Evolutionary conservation across 1,140 invertebrate genomes (phyloP).

Genomic region (Lepidotrigona ventralis): DNA sequence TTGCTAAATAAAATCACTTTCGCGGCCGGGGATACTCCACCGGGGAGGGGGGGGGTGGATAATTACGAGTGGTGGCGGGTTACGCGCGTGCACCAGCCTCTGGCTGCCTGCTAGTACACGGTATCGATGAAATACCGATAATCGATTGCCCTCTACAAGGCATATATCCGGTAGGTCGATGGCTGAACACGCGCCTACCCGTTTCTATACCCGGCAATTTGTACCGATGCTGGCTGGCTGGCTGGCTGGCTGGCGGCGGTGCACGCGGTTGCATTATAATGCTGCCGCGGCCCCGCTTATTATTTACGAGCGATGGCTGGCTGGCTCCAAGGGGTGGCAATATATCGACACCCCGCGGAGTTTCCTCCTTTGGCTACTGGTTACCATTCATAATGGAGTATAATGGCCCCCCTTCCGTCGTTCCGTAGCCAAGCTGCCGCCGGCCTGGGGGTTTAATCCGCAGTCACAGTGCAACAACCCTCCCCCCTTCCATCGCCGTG

Average conservation of each 20-base stretch:
- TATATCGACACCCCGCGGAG: conserved; percentile 70
- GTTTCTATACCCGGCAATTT: conserved; percentile 69
- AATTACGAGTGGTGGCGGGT: conserved; percentile 28
- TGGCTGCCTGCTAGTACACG: conserved; percentile 47
- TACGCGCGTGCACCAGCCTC: conserved; percentile 28
- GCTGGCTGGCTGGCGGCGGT: conserved; percentile 16
- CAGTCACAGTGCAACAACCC: conserved; percentile 62
- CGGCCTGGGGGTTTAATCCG: conserved; percentile 49
- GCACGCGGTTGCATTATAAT: conserved; percentile 59
- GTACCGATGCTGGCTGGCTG: conserved; percentile 33
- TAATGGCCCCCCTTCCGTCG: conserved; percentile 65
- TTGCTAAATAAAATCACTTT: conserved; percentile 34
- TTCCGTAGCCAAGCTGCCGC: background rate
- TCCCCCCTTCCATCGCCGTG: conserved; percentile 24
- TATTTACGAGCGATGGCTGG: conserved; percentile 65
- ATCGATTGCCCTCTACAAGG: conserved; percentile 64
- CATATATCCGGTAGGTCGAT: conserved; percentile 64
- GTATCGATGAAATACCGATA: conserved; percentile 65
- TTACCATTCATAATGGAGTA: conserved; percentile 71
- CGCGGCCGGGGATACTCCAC: conserved; percentile 11
- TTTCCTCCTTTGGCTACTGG: conserved; percentile 70
- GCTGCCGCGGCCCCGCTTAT: conserved; percentile 53
- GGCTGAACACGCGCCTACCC: conserved; percentile 61
- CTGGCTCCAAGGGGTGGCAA: conserved; percentile 63
- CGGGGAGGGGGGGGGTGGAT: background rate